Percentiles rank a stretch among this genome's conserved stretches.
These are phyloP conservation scores for Corythoichthys intestinalis DNA, from an alignment of 2,113 vertebrate species.

Conservation along the genomic window DNA sequence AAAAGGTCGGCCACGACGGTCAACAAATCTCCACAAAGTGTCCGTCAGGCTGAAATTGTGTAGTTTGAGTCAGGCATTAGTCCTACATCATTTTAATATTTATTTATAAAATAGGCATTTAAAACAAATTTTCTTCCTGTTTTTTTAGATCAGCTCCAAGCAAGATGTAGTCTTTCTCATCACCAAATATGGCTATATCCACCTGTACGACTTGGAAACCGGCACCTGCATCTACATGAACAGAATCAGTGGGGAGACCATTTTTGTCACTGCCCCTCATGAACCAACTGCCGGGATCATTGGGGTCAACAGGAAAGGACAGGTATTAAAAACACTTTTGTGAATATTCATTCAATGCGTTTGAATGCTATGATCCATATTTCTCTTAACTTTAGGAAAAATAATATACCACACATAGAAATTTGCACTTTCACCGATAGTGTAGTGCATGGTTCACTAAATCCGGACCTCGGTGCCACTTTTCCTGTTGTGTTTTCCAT, in stretches of 20 bases:
- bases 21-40: too few species aligned
- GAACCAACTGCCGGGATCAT: constrained; percentile 98
- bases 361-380: background rate
- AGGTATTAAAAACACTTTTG: constrained; percentile 70
- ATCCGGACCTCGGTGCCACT: too few species aligned
- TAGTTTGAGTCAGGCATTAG: too few species aligned
- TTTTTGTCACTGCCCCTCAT: constrained; percentile 96
- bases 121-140: background rate
- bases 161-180: constrained; percentile 98
- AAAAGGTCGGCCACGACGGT: too few species aligned
- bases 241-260: constrained; percentile 97
- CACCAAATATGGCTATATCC: constrained; percentile 98
- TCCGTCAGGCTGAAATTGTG: too few species aligned
- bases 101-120: background rate
- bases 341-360: background rate
- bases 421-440: background rate
- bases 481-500: too few species aligned
- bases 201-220: constrained; percentile 96
- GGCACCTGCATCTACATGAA: constrained; percentile 99
- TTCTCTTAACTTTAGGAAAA: background rate
- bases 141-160: constrained; percentile 89
- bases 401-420: background rate
- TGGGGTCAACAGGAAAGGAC: constrained; percentile 98
- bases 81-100: background rate
- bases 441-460: too few species aligned